phyloP scores from a whole-genome alignment of 2,888 invertebrate species.

The Amphipoea oculea region DNA sequence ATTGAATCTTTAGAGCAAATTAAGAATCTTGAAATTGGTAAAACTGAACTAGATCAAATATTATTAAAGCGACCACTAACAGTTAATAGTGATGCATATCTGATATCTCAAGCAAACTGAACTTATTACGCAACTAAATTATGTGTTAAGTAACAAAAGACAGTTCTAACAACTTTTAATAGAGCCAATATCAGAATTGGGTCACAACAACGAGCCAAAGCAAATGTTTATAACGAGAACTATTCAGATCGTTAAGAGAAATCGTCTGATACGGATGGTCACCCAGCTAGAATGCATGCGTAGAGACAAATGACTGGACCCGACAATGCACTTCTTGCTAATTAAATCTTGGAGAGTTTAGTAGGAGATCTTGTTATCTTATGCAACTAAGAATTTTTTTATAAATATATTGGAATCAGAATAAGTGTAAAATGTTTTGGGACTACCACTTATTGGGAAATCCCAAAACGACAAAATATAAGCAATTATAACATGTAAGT shows the following conservation, averaged over 20 bases:
- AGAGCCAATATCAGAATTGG: conserved; percentile 67
- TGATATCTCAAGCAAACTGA: conserved; percentile 7
- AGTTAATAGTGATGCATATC: conserved; percentile 9
- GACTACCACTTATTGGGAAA: background rate
- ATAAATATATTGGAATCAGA: background rate
- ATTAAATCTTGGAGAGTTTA: conserved; percentile 26
- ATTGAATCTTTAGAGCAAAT: background rate
- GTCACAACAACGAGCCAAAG: conserved; percentile 65
- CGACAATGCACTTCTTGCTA: conserved; percentile 55
- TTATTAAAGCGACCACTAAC: background rate
- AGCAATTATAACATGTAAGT: no score
- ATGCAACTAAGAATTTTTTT: background rate
- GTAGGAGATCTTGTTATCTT: background rate
- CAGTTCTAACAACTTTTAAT: conserved; percentile 57
- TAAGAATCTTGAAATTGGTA: background rate
- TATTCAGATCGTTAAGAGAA: conserved; percentile 77
- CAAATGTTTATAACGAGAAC: conserved; percentile 62
- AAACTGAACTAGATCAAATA: background rate
- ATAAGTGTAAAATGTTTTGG: background rate
- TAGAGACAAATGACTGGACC: conserved; percentile 70
- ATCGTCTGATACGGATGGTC: conserved; percentile 80
- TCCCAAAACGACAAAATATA: background rate
- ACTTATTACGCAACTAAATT: conserved; percentile 45
- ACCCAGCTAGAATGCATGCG: conserved; percentile 77
- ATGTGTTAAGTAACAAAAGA: conserved; percentile 51